phyloP scores from a whole-genome alignment of 2,797 vertebrate genomes.

The Tadarida brasiliensis region DNA sequence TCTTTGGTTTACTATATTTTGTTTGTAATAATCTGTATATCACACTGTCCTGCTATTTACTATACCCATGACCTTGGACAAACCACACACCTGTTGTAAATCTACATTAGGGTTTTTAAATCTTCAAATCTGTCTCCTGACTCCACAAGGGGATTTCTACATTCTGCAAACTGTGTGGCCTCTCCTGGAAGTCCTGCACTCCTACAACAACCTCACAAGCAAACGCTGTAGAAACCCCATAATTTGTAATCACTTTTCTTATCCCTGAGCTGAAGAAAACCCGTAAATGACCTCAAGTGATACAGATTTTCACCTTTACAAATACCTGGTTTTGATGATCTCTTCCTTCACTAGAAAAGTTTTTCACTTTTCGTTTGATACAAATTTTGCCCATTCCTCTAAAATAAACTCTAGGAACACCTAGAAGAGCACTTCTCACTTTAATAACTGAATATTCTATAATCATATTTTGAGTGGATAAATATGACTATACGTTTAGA shows the following conservation, averaged over 20 bases:
- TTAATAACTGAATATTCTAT: neutral
- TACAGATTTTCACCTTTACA: neutral
- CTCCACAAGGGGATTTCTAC: neutral
- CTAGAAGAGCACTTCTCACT: neutral
- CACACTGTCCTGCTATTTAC: neutral
- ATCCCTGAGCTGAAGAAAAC: neutral
- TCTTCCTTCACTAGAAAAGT: neutral
- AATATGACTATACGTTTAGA: neutral
- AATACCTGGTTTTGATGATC: neutral
- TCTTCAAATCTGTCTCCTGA: neutral
- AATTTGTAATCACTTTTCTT: neutral
- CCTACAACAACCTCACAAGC: neutral
- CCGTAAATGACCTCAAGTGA: neutral
- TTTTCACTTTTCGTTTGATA: neutral
- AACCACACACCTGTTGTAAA: neutral
- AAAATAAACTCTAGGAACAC: slow-evolving; percentile 4
- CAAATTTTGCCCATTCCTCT: neutral
- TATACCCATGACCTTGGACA: neutral
- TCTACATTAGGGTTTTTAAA: neutral
- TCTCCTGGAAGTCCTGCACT: neutral
- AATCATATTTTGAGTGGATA: neutral
- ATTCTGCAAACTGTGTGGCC: neutral
- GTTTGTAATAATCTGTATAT: neutral
- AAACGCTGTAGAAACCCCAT: neutral
- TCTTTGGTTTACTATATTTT: neutral